Evolutionary conservation across 2,797 vertebrate species (phyloP).

Genomic region (Columba guinea): DNA sequence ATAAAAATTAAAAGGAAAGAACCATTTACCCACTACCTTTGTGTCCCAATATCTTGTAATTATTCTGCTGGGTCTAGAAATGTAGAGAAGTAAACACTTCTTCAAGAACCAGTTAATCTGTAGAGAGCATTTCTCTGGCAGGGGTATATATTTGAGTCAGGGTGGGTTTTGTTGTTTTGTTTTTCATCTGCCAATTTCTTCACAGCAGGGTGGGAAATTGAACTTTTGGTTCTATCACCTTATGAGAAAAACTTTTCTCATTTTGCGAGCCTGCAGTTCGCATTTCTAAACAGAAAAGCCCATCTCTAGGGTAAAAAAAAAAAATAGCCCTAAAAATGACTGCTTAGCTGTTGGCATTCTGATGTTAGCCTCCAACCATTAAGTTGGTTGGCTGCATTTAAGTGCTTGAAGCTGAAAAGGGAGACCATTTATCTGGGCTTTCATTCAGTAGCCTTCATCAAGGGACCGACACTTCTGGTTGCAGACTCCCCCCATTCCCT

Average conservation of each 20-base stretch:
- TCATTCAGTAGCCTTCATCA: background rate
- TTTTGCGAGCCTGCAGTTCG: background rate
- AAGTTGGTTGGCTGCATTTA: accelerated
- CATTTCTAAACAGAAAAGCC: background rate
- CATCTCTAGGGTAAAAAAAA: background rate
- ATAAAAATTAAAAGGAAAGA: background rate
- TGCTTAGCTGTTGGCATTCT: background rate
- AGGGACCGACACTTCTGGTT: accelerated
- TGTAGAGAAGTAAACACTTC: background rate
- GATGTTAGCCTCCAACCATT: background rate
- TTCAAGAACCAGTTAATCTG: background rate
- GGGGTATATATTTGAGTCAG: background rate
- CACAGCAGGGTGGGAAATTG: accelerated
- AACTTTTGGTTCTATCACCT: background rate
- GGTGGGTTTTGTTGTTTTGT: no score
- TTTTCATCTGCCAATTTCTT: background rate
- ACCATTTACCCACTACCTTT: background rate
- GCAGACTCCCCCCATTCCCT: background rate
- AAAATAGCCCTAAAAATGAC: background rate
- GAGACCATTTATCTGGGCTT: background rate
- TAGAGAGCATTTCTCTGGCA: background rate
- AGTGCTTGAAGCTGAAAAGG: background rate
- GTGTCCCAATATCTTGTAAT: background rate
- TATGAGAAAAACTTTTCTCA: background rate
- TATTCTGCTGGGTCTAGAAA: background rate